Percentiles rank a stretch among this genome's conserved stretches.
Evolutionary conservation across 2,113 vertebrate species (phyloP).

Genomic region (Xiphias gladius): DNA sequence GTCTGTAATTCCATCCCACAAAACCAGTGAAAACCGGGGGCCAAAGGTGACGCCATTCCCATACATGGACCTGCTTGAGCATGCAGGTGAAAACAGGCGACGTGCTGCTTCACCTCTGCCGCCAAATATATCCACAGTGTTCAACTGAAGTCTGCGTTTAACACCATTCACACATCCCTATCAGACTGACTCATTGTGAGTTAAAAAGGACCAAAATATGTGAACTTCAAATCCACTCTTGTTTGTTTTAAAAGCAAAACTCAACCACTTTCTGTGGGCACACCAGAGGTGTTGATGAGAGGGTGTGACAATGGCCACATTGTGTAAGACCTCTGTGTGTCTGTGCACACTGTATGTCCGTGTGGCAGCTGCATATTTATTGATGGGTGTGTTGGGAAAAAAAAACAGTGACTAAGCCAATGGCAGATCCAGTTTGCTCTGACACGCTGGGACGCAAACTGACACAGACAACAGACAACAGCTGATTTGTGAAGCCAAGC

Average conservation of each 20-base stretch:
- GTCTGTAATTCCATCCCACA: conserved; percentile 12
- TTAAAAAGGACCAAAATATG: not conserved
- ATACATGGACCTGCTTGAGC: conserved; percentile 47
- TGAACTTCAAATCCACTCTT: not conserved
- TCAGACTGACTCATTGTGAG: not conserved
- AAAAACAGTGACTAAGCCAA: conserved; percentile 39
- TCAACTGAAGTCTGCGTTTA: conserved; percentile 6
- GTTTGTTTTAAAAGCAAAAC: conserved; percentile 25
- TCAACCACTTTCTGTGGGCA: conserved; percentile 16
- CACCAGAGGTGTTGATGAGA: conserved; percentile 26
- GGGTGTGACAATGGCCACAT: conserved; percentile 25
- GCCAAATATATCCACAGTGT: not conserved
- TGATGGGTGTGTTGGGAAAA: conserved; percentile 69
- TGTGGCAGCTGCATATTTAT: conserved; percentile 53
- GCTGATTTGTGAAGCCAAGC: conserved; percentile 39
- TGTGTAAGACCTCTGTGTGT: conserved; percentile 25
- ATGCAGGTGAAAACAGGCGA: conserved; percentile 1
- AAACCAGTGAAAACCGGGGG: conserved; percentile 12
- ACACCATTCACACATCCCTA: not conserved
- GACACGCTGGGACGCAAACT: conserved; percentile 45
- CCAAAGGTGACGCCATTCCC: conserved; percentile 38
- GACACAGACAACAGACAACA: conserved; percentile 17
- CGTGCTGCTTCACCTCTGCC: conserved; percentile 32
- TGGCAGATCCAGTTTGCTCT: conserved; percentile 56
- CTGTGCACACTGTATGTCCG: conserved; percentile 7